Evolutionary conservation across 2,888 invertebrate species (phyloP).

Genomic region (Celastrina argiolus): DNA sequence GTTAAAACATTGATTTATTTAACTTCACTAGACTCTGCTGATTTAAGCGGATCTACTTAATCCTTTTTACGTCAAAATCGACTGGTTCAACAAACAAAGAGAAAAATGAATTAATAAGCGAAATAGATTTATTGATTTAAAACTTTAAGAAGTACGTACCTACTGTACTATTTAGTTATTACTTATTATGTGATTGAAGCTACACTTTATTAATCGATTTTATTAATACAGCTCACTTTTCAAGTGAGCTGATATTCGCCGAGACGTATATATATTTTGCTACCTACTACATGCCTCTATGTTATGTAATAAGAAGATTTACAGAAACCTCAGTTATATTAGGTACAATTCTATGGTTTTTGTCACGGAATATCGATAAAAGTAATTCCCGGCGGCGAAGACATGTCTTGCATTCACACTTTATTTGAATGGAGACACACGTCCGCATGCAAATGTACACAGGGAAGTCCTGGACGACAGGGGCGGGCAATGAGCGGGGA

Average conservation of each 20-base stretch:
- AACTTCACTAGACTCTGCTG: not conserved
- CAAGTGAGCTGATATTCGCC: no score
- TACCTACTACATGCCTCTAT: no score
- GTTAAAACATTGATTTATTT: not conserved
- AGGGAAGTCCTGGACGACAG: not conserved
- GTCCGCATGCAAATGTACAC: slow-evolving; percentile 3
- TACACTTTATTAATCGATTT: no score
- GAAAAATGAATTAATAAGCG: not conserved
- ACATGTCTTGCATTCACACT: slow-evolving; percentile 8
- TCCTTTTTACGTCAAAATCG: not conserved
- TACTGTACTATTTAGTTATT: no score
- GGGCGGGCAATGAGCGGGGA: not conserved
- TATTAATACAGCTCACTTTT: no score
- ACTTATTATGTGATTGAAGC: no score
- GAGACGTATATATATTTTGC: no score
- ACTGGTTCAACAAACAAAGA: not conserved
- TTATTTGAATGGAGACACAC: slow-evolving; percentile 4
- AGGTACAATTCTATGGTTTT: not conserved
- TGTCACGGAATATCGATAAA: not conserved
- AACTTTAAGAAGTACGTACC: not conserved
- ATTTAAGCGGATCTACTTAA: not conserved
- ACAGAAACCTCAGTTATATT: not conserved
- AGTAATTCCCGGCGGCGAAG: not conserved
- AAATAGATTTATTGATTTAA: not conserved
- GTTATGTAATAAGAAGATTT: no score